A percentile compares a stretch with the other conserved stretches of the same genome.
Conservation (phyloP, 2,797 vertebrate species). For the Anguilla megastoma region DNA sequence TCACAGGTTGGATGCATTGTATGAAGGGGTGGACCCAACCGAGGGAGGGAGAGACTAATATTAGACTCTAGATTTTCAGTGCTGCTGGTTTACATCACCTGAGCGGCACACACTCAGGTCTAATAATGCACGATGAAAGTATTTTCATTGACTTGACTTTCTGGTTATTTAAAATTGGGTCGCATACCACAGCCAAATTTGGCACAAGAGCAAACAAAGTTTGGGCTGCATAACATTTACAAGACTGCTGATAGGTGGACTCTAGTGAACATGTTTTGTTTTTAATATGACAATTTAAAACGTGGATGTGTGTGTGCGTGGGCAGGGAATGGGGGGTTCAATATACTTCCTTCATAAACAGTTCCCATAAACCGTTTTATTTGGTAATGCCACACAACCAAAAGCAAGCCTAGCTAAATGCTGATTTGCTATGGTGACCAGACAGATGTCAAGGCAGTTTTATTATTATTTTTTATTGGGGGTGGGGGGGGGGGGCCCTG, state of each 20-base stretch:
- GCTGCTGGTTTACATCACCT: background rate
- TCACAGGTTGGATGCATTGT: background rate
- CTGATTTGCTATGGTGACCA: background rate
- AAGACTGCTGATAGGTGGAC: background rate
- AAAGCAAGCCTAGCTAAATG: background rate
- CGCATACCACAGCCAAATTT: background rate
- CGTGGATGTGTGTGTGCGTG: background rate
- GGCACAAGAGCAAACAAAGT: background rate
- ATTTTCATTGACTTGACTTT: constrained; percentile 4
- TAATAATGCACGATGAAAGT: background rate
- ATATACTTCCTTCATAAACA: background rate
- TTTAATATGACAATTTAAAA: background rate
- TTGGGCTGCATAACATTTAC: background rate
- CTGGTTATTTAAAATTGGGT: background rate
- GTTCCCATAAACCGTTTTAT: background rate
- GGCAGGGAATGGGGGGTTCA: background rate
- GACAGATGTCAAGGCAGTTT: background rate
- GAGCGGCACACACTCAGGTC: background rate
- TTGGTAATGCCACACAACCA: background rate
- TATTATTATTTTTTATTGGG: background rate
- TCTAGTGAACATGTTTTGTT: background rate
- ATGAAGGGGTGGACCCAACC: background rate
- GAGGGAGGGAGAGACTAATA: background rate
- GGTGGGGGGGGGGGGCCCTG: too few relatives aligned
- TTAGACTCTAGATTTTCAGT: background rate